Evolutionary conservation across 1,140 invertebrate genomes (phyloP), one percentile per base, ranked within the genome.

Genomic region (Pygmarrhopalites habei): DNA sequence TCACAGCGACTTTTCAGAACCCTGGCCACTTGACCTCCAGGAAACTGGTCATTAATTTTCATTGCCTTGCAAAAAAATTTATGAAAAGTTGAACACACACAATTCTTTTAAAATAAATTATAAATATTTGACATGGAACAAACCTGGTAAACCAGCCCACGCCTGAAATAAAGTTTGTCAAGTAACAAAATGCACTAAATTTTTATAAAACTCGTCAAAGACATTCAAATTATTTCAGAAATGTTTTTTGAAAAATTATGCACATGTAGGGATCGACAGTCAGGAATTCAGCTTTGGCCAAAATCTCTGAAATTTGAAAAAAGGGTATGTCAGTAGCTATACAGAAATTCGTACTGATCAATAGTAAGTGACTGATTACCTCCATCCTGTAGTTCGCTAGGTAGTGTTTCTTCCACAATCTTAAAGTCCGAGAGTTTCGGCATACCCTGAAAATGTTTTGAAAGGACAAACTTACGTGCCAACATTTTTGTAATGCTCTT

Each of bases 231-330:
- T n/a, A n/a, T n/a, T n/a, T n/a, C n/a, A n/a, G n/a, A n/a, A n/a
- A n/a, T n/a, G n/a, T n/a, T n/a, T n/a, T n/a, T n/a, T n/a, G n/a
- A n/a, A n/a, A n/a, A n/a, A n/a, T n/a, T n/a, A n/a, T 52, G 65
- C 66, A 15, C 66, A 68, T 68, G 19, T 64, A 64, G 3, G 86
- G 85, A 73, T 87, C 86, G 1, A 87, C 84, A 62, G 83, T 85
- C 3, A 86, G 68, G 69, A 80, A 86, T 68, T 84, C 79, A 4
- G 85, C 84, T 77, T 86, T 76, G 14, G 79, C 76, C 46, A 86
- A 74, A 71, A 82, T 81, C 75, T 87, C 83, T 85, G 71, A 19
- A 56, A 4, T 10, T 29, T 19, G 26, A 53, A 49, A 32, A 17
- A 46, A n/a, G n/a, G n/a, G n/a, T n/a, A n/a, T n/a, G n/a, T n/a